A percentile compares a stretch with the other conserved stretches of the same genome.
These are phyloP conservation scores for Anarrhichthys ocellatus DNA, from an alignment of 2,113 vertebrate genomes.

Conservation along the genomic window DNA sequence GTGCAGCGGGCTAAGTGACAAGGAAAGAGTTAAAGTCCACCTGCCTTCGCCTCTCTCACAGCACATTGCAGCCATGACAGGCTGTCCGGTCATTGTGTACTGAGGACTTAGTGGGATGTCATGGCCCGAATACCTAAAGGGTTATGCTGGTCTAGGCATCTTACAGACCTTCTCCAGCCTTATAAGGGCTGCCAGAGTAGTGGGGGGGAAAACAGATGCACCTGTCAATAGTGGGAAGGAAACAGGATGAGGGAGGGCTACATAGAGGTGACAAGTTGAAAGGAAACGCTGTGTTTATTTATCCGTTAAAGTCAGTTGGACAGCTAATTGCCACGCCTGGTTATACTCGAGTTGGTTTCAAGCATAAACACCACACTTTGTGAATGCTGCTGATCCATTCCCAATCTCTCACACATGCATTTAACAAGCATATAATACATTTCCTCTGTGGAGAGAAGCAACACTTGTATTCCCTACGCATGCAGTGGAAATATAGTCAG, in stretches of 20 bases:
- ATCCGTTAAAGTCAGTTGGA: conserved; percentile 64
- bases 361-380: conserved; percentile 23
- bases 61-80: conserved; percentile 74
- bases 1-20: conserved; percentile 30
- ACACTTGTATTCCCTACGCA: conserved; percentile 24
- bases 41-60: conserved; percentile 78
- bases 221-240: conserved; percentile 81
- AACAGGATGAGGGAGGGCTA: conserved; percentile 63
- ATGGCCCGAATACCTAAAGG: conserved; percentile 76
- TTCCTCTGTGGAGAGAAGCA: conserved; percentile 20
- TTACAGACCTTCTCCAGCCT: conserved; percentile 71
- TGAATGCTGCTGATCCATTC: conserved; percentile 23
- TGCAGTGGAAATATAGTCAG: conserved; percentile 30
- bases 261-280: conserved; percentile 61
- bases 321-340: conserved; percentile 41
- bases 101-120: conserved; percentile 75
- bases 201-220: conserved; percentile 77
- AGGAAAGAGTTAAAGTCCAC: conserved; percentile 74
- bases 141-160: conserved; percentile 76
- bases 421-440: conserved; percentile 32
- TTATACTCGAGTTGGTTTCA: conserved; percentile 32
- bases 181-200: conserved; percentile 75
- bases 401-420: conserved; percentile 20
- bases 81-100: conserved; percentile 77
- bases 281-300: conserved; percentile 74